Percentiles rank a stretch among this genome's conserved stretches.
phyloP scores from a whole-genome alignment of 2,888 invertebrate genomes.

The Sphinx pinastri region DNA sequence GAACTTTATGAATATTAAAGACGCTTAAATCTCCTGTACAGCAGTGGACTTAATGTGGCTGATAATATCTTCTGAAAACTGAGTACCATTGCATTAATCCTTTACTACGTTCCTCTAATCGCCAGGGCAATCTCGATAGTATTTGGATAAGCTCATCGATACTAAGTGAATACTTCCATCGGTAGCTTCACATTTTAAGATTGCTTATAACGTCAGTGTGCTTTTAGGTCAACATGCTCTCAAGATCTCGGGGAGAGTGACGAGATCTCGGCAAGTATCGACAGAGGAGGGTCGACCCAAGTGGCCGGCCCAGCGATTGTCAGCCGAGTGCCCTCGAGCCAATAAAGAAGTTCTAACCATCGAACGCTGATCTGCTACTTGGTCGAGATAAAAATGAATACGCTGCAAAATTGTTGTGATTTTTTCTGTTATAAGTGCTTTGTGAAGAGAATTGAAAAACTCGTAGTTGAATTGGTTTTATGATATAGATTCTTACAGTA shows the following conservation, averaged over 20 bases:
- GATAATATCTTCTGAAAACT: too few relatives aligned
- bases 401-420: background rate
- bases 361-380: conserved; percentile 3
- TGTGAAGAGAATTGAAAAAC: background rate
- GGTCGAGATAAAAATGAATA: background rate
- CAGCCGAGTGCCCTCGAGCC: conserved; percentile 43
- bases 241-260: conserved; percentile 42
- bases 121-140: background rate
- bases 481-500: too few relatives aligned
- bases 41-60: too few relatives aligned
- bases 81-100: background rate
- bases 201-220: conserved; percentile 54
- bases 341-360: conserved; percentile 36
- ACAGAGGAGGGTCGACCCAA: conserved; percentile 37
- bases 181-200: conserved; percentile 26
- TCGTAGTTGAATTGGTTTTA: background rate
- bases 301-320: conserved; percentile 49
- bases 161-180: background rate
- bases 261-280: conserved; percentile 49
- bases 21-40: too few relatives aligned
- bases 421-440: background rate
- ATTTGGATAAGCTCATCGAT: background rate
- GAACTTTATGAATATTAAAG: too few relatives aligned
- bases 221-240: conserved; percentile 62
- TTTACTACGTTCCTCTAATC: background rate